These are phyloP conservation scores for Aphidius gifuensis DNA, from an alignment of 1,140 invertebrate genomes.

Conservation along the genomic window DNA sequence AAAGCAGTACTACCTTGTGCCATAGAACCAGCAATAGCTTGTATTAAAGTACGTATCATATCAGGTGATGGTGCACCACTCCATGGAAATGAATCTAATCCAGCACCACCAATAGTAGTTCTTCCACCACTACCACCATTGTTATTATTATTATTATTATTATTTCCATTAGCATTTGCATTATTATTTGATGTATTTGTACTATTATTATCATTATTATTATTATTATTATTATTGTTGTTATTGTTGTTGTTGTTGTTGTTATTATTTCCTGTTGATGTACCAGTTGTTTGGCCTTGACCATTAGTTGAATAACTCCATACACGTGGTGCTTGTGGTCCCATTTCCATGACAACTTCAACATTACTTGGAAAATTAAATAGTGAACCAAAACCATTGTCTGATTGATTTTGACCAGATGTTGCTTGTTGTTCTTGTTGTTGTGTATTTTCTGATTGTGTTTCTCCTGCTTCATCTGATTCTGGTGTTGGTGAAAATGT, in stretches of 20 bases:
- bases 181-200: constrained; percentile 25
- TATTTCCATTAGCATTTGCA: constrained; percentile 37
- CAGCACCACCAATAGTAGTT: constrained; percentile 14
- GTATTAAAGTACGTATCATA: constrained; percentile 60
- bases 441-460: constrained; percentile 8
- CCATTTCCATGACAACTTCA: constrained; percentile 69
- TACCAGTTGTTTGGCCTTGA: constrained; percentile 2
- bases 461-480: neutral
- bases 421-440: constrained; percentile 37
- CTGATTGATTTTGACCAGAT: constrained; percentile 25
- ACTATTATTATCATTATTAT: constrained; percentile 29
- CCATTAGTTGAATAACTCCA: constrained; percentile 10
- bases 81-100: constrained; percentile 30
- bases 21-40: constrained; percentile 49
- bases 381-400: constrained; percentile 39
- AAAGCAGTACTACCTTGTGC: constrained; percentile 21
- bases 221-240: constrained; percentile 41
- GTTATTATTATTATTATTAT: constrained; percentile 21
- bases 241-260: constrained; percentile 33
- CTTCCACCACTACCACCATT: constrained; percentile 8
- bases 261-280: constrained; percentile 58
- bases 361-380: constrained; percentile 56
- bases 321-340: constrained; percentile 35
- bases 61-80: constrained; percentile 48
- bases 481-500: constrained; percentile 19